A percentile compares a stretch with the other conserved stretches of the same genome.
Conservation (phyloP, 30 jellyfish, hydroid and myxozoan genomes). For the Sanderia malayensis region DNA sequence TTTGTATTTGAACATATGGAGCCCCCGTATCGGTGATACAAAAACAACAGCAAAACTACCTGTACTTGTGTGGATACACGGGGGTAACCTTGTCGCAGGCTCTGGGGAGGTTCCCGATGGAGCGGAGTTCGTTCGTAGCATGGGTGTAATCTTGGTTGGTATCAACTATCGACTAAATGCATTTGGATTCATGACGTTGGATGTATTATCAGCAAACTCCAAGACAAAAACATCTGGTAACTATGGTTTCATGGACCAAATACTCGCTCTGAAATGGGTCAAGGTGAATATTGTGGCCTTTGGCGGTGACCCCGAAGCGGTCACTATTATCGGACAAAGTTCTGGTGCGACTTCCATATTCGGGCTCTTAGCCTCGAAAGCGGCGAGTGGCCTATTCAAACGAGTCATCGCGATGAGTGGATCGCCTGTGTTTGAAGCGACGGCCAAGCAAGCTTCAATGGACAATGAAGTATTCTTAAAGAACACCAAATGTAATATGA, state of each 20-base stretch:
- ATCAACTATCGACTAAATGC: constrained; percentile 78
- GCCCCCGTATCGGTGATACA: constrained; percentile 37
- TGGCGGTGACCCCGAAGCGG: constrained; percentile 77
- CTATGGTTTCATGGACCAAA: constrained; percentile 87
- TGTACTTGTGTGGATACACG: constrained; percentile 79
- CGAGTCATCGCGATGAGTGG: constrained; percentile 76
- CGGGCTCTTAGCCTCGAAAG: constrained; percentile 70
- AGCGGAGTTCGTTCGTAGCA: constrained; percentile 43
- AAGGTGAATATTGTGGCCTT: constrained; percentile 45
- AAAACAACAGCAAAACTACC: constrained; percentile 63
- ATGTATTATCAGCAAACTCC: constrained; percentile 45
- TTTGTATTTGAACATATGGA: constrained; percentile 64
- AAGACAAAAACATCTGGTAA: constrained; percentile 51
- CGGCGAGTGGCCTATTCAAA: constrained; percentile 66
- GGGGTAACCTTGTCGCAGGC: constrained; percentile 53
- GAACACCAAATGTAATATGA: constrained; percentile 34
- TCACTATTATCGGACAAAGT: constrained; percentile 69
- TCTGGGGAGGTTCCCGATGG: constrained; percentile 46
- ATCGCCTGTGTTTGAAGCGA: constrained; percentile 42
- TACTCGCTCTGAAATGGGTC: constrained; percentile 70
- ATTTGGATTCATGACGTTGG: constrained; percentile 72
- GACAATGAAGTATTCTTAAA: constrained; percentile 60
- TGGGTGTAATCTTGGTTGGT: constrained; percentile 70
- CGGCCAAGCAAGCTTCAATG: constrained; percentile 48
- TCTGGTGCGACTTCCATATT: constrained; percentile 76